Percentiles rank a stretch among this genome's conserved stretches.
These are phyloP conservation scores for Colius striatus DNA, from an alignment of 2,113 vertebrate genomes.

Conservation along the genomic window DNA sequence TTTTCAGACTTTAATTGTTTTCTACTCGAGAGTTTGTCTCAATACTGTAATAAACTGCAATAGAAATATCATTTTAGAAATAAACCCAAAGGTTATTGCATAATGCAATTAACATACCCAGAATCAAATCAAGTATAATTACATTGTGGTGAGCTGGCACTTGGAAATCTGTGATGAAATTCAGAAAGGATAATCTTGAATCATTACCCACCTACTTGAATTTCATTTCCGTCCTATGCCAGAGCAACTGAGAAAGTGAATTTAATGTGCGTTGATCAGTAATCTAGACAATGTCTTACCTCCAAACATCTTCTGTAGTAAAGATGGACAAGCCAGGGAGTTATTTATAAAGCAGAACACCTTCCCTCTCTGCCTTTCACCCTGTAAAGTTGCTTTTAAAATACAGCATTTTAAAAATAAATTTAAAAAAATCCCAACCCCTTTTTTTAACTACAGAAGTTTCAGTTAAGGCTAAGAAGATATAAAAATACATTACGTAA, in stretches of 20 bases:
- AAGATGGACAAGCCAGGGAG: background rate
- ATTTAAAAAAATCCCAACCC: fast-evolving
- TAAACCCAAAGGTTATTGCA: background rate
- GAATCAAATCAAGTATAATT: background rate
- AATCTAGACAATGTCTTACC: background rate
- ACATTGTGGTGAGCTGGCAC: background rate
- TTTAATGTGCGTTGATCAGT: background rate
- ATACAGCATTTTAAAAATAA: background rate
- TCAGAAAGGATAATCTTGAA: background rate
- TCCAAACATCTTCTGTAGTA: background rate
- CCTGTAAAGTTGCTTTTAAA: background rate
- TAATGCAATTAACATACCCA: background rate
- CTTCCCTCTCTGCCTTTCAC: background rate
- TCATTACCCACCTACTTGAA: background rate
- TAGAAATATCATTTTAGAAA: slow-evolving; percentile 13
- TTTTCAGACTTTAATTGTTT: background rate
- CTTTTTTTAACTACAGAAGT: background rate
- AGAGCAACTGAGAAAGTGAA: background rate
- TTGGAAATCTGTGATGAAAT: background rate
- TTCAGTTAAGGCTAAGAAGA: background rate
- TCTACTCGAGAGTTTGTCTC: background rate
- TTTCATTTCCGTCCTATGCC: background rate
- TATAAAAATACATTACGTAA: background rate
- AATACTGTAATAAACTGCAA: background rate
- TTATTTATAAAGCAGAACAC: background rate